Evolutionary conservation across 1,140 invertebrate genomes (phyloP), one percentile per base, ranked within the genome.

Genomic region (Halesus radiatus): DNA sequence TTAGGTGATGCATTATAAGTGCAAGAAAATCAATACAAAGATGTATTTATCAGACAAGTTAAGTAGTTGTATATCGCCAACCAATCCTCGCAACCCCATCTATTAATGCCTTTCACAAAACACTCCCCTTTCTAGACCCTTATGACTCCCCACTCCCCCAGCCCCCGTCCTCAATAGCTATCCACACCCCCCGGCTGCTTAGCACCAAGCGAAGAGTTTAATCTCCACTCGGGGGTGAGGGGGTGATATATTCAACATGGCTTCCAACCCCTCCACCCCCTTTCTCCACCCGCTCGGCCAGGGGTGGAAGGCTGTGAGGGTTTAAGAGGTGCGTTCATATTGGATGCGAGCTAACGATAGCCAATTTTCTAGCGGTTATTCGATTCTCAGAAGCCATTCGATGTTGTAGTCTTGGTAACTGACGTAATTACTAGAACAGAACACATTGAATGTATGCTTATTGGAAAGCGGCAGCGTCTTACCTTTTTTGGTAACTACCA

Each of bases 201-300:
- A 70, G 74, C 79, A 76, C 62, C 72, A 79, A 73, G 23, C 78
- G 81, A 83, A 83, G 81, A 83, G 81, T 83, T 83, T 83, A 80
- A 83, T 83, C 81, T 79, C 77, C 66, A 45, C 32, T 4, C 53
- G 72, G 72, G 37, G 54, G 26, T 37, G 79, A 64, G 81, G 78
- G 66, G 81, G 73, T 64, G 78, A 76, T 80, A 80, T 80, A 82
- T 82, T 77, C 81, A 82, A 82, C 81, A 82, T 82, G 81, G 81
- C 81, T 79, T 79, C 81, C 81, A 80, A 80, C 81, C 80, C 60
- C 18, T 56, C 66, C 60, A 29, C 54, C 66, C 60, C 50, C 53
- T 56, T 15, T 53, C 60, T 58, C 50, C 68, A 53, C 45, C 50
- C 66, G 15, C 16, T 20, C n/a, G 20, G 18, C 62, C 62, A 66